Base-by-base conservation (phyloP, 2,797 vertebrate genomes). In the Scomberomorus guttatus region DNA sequence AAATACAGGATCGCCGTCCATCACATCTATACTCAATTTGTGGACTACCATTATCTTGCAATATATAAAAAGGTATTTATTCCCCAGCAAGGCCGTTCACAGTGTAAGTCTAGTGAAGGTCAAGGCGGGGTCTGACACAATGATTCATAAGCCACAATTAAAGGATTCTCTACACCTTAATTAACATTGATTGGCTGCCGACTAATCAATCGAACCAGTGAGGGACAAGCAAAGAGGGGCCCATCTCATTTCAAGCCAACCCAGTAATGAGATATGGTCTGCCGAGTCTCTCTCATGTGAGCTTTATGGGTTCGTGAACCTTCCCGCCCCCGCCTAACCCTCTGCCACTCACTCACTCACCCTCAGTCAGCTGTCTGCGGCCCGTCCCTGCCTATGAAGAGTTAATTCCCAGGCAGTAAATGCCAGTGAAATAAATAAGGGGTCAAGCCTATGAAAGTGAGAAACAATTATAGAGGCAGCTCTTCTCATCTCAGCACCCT, bases 181-280 rank as follows among this genome's bases (percentile, higher is more conserved):
- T 95, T 96, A 95, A 93, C 95, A 95, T 95, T 94, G 95, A 96
- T 95, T 92, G 93, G 89, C 88, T 87, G 82, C 84, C 86, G 89
- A 90, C 90, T 89, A 94, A 95, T 96, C 95, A 91, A 95, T 95
- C 39, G 83, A 83, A 87, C 78, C 82, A 46, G 82, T 84, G 90
- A 89, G 88, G 89, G 88, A 92, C 87, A 86, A 87, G 90, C 76
- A 86, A 83, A 88, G 81, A 87, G 80, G 77, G 73, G 84, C 81
- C 84, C 89, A 90, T 93, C 92, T 92, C 87, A 85, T 93, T 90
- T 87, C 82, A 69, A 90, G 83, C 63, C 37, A 14, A 69, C 52
- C 72, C 58, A 44, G 85, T 94, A 95, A 96, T 94, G 90, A 95
- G 93, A 93, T 88, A 89, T 84, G 90, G 89, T 92, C 90, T 64